Evolutionary conservation across 1,140 invertebrate species (phyloP).

Genomic region (Thaumetopoea pityocampa): DNA sequence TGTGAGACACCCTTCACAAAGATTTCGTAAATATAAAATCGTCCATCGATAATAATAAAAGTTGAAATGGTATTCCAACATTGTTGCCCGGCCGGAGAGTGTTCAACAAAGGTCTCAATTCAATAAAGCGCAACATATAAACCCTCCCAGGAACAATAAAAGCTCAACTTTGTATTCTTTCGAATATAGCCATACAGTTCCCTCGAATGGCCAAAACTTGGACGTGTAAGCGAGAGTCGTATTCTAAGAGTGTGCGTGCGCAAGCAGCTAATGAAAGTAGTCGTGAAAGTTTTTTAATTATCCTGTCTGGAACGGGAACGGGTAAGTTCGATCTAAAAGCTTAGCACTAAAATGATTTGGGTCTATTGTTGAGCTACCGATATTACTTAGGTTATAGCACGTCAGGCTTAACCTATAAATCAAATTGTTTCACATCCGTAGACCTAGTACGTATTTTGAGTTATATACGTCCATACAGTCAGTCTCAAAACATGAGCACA

Average conservation of each 20-base stretch:
- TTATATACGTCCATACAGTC: too few species aligned
- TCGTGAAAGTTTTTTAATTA: slow-evolving; percentile 57
- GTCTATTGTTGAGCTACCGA: background rate
- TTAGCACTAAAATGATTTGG: slow-evolving; percentile 3
- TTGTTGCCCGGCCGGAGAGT: slow-evolving; percentile 12
- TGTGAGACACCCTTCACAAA: too few species aligned
- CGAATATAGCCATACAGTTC: slow-evolving; percentile 14
- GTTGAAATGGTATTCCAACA: slow-evolving; percentile 13
- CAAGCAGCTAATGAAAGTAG: slow-evolving; percentile 39
- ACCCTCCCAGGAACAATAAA: slow-evolving; percentile 34
- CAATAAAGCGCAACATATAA: slow-evolving; percentile 31
- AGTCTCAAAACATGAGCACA: too few species aligned
- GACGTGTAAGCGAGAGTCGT: slow-evolving; percentile 8
- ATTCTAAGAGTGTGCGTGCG: slow-evolving; percentile 5
- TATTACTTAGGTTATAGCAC: too few species aligned
- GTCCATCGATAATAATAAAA: slow-evolving; percentile 22
- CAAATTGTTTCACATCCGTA: too few species aligned
- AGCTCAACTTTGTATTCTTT: slow-evolving; percentile 15
- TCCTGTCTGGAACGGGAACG: slow-evolving; percentile 2
- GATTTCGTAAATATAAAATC: slow-evolving; percentile 4
- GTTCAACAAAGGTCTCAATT: slow-evolving; percentile 26
- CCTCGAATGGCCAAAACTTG: slow-evolving; percentile 20
- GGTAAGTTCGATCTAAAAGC: background rate
- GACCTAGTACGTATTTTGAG: too few species aligned
- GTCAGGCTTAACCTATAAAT: too few species aligned